phyloP scores from a whole-genome alignment of 1,140 invertebrate genomes.

The Euschistus heros region DNA sequence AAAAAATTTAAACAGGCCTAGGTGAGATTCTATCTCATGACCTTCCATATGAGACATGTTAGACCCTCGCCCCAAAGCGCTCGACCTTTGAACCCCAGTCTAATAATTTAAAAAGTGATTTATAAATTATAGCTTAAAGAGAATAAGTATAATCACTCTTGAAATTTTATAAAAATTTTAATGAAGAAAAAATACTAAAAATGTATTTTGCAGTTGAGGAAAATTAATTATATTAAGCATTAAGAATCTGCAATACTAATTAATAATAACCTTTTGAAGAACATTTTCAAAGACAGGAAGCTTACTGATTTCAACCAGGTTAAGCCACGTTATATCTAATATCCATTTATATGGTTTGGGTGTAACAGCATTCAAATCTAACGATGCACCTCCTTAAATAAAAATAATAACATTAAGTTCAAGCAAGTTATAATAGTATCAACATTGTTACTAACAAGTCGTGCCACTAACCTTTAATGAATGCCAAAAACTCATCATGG shows the following conservation, averaged over 20 bases:
- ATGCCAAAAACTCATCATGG: conserved; percentile 87
- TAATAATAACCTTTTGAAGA: conserved; percentile 53
- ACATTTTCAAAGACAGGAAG: conserved; percentile 71
- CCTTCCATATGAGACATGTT: no score
- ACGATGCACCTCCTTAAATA: conserved; percentile 65
- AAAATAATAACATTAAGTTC: not conserved
- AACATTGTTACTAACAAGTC: not conserved
- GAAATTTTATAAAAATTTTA: no score
- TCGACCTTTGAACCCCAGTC: no score
- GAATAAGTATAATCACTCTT: no score
- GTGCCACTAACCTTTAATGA: conserved; percentile 70
- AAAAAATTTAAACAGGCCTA: no score
- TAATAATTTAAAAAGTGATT: no score
- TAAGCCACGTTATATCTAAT: conserved; percentile 90
- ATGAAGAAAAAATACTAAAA: no score
- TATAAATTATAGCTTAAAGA: no score
- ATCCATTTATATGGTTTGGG: conserved; percentile 95
- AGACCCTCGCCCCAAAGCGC: no score
- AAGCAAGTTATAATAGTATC: not conserved
- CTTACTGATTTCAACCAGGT: conserved; percentile 89
- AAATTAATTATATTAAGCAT: no score
- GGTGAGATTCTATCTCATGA: no score
- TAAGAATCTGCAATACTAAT: not conserved
- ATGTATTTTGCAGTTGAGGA: no score
- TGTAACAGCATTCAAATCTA: conserved; percentile 84